These are phyloP conservation scores for Andrena haemorrhoa DNA, from an alignment of 2,888 invertebrate species.

Conservation along the genomic window DNA sequence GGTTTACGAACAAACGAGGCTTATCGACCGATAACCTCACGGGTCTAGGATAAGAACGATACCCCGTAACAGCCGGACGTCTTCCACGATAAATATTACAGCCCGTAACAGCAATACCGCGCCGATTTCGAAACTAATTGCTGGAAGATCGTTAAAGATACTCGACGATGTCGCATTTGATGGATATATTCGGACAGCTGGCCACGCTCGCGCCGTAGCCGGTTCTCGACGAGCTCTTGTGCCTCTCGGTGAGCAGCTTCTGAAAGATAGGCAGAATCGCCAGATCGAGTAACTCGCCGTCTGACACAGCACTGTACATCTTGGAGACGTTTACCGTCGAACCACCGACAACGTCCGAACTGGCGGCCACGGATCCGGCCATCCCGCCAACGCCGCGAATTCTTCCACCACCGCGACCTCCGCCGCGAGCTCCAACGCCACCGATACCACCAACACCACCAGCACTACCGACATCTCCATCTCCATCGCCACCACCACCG, in stretches of 20 bases:
- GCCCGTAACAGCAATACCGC: slow-evolving; percentile 14
- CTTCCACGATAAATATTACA: slow-evolving; percentile 1
- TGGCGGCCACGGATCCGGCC: slow-evolving; percentile 70
- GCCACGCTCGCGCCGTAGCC: slow-evolving; percentile 91
- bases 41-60: slow-evolving; percentile 16
- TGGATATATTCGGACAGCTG: slow-evolving; percentile 97
- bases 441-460: slow-evolving; percentile 80
- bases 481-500: slow-evolving; percentile 79
- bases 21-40: slow-evolving; percentile 7
- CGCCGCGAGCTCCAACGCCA: slow-evolving; percentile 32
- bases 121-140: slow-evolving; percentile 32
- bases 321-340: slow-evolving; percentile 82
- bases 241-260: slow-evolving; percentile 94
- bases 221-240: slow-evolving; percentile 88
- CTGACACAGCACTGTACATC: slow-evolving; percentile 93
- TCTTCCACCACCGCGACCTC: slow-evolving; percentile 80
- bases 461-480: slow-evolving; percentile 60
- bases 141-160: slow-evolving; percentile 89
- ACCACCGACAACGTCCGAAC: slow-evolving; percentile 72
- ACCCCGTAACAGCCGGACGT: slow-evolving; percentile 1
- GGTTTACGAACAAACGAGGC: slow-evolving; percentile 9
- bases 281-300: slow-evolving; percentile 93
- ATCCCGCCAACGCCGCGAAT: slow-evolving; percentile 79
- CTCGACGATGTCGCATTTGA: slow-evolving; percentile 98
- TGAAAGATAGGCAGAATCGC: slow-evolving; percentile 96